Evolutionary conservation across 53 echinoderm and acorn worm genomes (phyloP).

Genomic region (Henricia sp.): DNA sequence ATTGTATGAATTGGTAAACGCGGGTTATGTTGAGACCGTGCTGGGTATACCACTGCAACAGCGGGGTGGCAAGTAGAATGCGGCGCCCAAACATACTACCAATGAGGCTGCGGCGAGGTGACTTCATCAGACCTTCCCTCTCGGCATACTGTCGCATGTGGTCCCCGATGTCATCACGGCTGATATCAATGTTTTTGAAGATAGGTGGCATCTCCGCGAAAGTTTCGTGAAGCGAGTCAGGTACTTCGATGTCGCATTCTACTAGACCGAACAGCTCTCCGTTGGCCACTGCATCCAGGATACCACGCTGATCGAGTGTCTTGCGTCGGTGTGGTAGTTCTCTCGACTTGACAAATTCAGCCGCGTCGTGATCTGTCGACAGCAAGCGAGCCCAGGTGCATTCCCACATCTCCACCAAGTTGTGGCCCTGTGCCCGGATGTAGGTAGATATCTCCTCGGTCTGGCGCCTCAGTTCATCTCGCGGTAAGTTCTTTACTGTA

Average conservation of each 20-base stretch:
- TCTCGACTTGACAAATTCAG: neutral
- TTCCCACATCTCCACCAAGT: too few species aligned
- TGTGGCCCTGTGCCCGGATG: too few species aligned
- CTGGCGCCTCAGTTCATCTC: too few species aligned
- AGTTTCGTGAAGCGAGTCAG: too few species aligned
- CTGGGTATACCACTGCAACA: slow-evolving; percentile 15
- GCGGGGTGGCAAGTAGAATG: slow-evolving; percentile 11
- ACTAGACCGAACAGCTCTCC: too few species aligned
- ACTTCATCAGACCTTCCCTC: slow-evolving; percentile 2
- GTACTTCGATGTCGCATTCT: too few species aligned
- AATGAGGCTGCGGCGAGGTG: slow-evolving; percentile 32
- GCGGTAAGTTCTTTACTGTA: too few species aligned
- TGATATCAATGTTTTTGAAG: slow-evolving; percentile 48
- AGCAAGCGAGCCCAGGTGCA: slow-evolving; percentile 1
- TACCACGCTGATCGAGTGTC: too few species aligned
- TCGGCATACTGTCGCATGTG: slow-evolving; percentile 38
- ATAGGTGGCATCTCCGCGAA: slow-evolving; percentile 65
- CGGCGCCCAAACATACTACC: slow-evolving; percentile 45
- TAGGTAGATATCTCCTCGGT: too few species aligned
- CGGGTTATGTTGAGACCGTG: neutral
- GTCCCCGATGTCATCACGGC: slow-evolving; percentile 45
- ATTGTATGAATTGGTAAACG: slow-evolving; percentile 20
- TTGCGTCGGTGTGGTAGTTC: too few species aligned
- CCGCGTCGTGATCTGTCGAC: slow-evolving; percentile 9
- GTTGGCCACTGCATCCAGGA: too few species aligned